These are phyloP conservation scores for Spheniscus mendiculus DNA, from an alignment of 2,113 vertebrate species.

Conservation along the genomic window DNA sequence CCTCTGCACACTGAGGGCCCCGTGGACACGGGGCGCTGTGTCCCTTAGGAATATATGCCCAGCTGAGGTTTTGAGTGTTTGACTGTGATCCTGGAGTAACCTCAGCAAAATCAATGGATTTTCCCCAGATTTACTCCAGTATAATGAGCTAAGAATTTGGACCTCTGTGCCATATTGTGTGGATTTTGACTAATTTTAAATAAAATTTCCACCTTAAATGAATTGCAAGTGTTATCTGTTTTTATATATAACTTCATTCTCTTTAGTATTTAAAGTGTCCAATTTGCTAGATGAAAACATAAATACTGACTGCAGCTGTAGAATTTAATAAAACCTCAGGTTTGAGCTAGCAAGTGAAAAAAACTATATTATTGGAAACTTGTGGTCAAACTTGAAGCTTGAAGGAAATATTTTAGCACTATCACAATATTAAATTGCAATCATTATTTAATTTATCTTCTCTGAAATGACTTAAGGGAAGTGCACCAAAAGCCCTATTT, in stretches of 20 bases:
- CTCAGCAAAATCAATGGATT: neutral
- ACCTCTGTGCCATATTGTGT: constrained; percentile 13
- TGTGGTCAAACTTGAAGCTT: constrained; percentile 83
- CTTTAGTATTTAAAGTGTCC: constrained; percentile 80
- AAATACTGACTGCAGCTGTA: constrained; percentile 85
- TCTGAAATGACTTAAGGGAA: constrained; percentile 78
- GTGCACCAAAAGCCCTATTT: constrained; percentile 76
- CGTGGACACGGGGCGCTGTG: neutral
- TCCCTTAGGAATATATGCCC: neutral
- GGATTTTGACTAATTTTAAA: constrained; percentile 68
- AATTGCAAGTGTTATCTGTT: constrained; percentile 69
- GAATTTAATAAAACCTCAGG: constrained; percentile 85
- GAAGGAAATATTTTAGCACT: constrained; percentile 86
- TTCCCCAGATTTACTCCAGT: constrained; percentile 9
- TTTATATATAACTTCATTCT: constrained; percentile 71
- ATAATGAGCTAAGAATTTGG: constrained; percentile 36
- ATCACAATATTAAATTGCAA: constrained; percentile 85
- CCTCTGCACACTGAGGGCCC: neutral
- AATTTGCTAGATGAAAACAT: constrained; percentile 79
- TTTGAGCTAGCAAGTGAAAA: constrained; percentile 79
- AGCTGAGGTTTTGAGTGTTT: neutral
- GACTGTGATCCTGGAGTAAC: constrained; percentile 20
- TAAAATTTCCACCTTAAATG: constrained; percentile 69
- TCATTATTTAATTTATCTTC: constrained; percentile 86
- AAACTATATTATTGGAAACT: constrained; percentile 85